A percentile compares a stretch with the other conserved stretches of the same genome.
These are phyloP conservation scores for Gopherus evgoodei DNA, from an alignment of 2,113 vertebrate genomes.

Conservation along the genomic window DNA sequence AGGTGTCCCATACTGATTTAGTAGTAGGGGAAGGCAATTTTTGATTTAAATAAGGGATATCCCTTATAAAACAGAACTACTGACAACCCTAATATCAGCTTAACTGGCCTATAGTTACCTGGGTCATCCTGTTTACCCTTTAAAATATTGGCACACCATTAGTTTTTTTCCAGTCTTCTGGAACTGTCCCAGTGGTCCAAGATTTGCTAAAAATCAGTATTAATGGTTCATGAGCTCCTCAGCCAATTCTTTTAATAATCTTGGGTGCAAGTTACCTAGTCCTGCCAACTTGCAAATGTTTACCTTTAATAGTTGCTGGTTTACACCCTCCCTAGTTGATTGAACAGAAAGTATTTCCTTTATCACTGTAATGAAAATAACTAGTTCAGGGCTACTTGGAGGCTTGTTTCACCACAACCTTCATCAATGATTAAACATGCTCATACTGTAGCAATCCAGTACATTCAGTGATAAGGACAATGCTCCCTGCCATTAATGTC, in stretches of 20 bases:
- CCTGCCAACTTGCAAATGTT: not conserved
- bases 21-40: too few relatives aligned
- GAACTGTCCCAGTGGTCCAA: not conserved
- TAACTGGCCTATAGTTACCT: too few relatives aligned
- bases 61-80: too few relatives aligned
- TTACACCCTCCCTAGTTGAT: not conserved
- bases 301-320: constrained; percentile 1
- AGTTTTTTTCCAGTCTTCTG: constrained; percentile 1
- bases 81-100: not conserved
- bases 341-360: not conserved
- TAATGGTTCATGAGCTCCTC: not conserved
- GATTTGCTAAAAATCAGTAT: not conserved
- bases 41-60: too few relatives aligned
- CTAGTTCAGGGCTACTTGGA: accelerated
- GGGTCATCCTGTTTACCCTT: not conserved
- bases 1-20: too few relatives aligned
- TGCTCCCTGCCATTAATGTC: not conserved
- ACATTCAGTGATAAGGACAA: not conserved
- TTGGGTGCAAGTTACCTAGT: not conserved
- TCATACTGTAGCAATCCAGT: not conserved
- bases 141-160: not conserved
- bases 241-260: not conserved
- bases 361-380: not conserved
- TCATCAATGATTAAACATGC: not conserved
- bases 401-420: not conserved